Conservation (phyloP, 2,888 invertebrate species). For the Eupithecia vulgata region DNA sequence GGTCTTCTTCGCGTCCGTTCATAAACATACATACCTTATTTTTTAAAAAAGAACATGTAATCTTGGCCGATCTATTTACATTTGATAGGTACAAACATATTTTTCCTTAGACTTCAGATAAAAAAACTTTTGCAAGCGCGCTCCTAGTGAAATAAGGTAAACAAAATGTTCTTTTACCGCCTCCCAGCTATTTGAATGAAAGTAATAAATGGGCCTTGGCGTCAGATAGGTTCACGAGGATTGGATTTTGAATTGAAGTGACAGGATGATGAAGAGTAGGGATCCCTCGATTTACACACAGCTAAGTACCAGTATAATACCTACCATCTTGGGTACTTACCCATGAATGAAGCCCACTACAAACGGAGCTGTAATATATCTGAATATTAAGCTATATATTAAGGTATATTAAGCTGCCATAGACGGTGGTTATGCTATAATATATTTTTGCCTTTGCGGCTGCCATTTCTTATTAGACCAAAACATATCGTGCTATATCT, state of each 20-base stretch:
- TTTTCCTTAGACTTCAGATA: neutral
- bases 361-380: too few species aligned
- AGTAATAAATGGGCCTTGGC: conserved; percentile 54
- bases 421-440: too few species aligned
- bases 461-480: too few species aligned
- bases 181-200: conserved; percentile 34
- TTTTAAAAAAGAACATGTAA: too few species aligned
- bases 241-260: conserved; percentile 62
- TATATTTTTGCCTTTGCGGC: too few species aligned
- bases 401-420: too few species aligned
- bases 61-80: neutral
- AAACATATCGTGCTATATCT: too few species aligned
- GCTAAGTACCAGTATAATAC: neutral
- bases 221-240: conserved; percentile 49
- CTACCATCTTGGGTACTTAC: neutral
- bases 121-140: neutral
- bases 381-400: too few species aligned
- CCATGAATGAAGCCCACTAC: too few species aligned
- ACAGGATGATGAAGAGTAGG: conserved; percentile 61
- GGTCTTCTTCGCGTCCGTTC: too few species aligned
- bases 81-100: neutral
- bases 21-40: too few species aligned
- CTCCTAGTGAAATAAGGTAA: neutral
- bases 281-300: conserved; percentile 34
- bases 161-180: conserved; percentile 12